Base-by-base conservation (phyloP, 30 jellyfish, hydroid and myxozoan species). In the Hydractinia symbiolongicarpus region DNA sequence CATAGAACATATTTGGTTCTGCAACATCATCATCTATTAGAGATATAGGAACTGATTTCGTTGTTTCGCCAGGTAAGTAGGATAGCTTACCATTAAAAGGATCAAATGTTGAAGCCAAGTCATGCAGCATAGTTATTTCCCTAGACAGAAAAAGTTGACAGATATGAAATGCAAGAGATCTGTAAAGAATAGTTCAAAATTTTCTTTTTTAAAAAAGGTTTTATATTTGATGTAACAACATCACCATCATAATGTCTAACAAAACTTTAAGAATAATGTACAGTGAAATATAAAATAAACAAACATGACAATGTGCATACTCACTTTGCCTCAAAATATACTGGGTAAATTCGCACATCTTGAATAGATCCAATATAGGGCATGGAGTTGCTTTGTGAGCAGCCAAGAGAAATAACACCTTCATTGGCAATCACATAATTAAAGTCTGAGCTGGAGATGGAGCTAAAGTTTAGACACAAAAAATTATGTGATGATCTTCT, bases 281-380 rank as follows among this genome's bases (percentile, higher is more conserved):
- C 67, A 7, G 6, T 53, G 0, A 44, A 50, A 64, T 1, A 64
- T 64, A 64, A 6, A 13, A 64, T 13, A 64, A 7, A n/a, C n/a
- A 30, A 44, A 64, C 6, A 58, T 58, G 19, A 58, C 19, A 7
- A 64, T 7, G 6, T n/a, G 40, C 0, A 2, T 49, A 79, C 97
- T 49, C 76, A 90, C 97, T 85, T 84, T 7, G 89, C 76, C 16
- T 85, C 53, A 54, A 90, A 62, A 19, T 67, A 67, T n/a, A 68
- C 54, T 17, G 95, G 81, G 69, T 90, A 90, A 60, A 90, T 50
- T 77, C 93, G 16, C 67, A 90, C 88, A 78, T 90, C 97, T 69
- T 90, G 97, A 8, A 90, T 86, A 5, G 72, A 72, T 19, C 94
- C 94, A 50, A 40, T 72, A 81, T 51, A 83, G 21, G 76, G 76